Conservation (phyloP, 2,797 vertebrate genomes). For the Macropodus opercularis region DNA sequence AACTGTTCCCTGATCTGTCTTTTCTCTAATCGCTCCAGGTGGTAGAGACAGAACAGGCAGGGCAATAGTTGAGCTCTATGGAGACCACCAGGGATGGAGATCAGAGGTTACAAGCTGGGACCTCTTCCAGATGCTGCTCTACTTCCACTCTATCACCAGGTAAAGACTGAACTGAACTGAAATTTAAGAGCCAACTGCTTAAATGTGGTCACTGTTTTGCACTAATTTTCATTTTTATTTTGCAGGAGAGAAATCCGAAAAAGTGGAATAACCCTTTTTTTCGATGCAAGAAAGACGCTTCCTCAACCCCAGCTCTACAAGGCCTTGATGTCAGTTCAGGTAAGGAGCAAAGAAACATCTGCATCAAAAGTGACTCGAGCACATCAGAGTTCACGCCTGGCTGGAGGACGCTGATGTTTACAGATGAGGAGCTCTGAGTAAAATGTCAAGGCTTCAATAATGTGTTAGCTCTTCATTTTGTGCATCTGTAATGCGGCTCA, state of each 20-base stretch:
- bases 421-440: conserved; percentile 8
- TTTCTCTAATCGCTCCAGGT: conserved; percentile 73
- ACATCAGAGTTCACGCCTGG: background rate
- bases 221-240: background rate
- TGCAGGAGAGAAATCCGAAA: conserved; percentile 83
- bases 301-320: conserved; percentile 80
- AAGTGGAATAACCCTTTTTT: conserved; percentile 82
- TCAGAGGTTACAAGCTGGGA: conserved; percentile 78
- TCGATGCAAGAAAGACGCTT: conserved; percentile 85
- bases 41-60: conserved; percentile 86
- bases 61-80: conserved; percentile 87
- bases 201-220: background rate
- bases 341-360: conserved; percentile 53
- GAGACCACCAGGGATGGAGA: conserved; percentile 82
- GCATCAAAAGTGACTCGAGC: background rate
- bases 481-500: background rate
- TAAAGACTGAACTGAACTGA: conserved; percentile 51
- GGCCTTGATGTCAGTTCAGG: conserved; percentile 86
- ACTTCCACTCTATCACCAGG: conserved; percentile 88
- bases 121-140: conserved; percentile 84
- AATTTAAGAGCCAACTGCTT: background rate
- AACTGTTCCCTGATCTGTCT: background rate
- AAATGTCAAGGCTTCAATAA: conserved; percentile 26
- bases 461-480: conserved; percentile 13
- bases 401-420: conserved; percentile 6